phyloP scores from a whole-genome alignment of 2,888 invertebrate genomes.

The Euzophera pinguis region DNA sequence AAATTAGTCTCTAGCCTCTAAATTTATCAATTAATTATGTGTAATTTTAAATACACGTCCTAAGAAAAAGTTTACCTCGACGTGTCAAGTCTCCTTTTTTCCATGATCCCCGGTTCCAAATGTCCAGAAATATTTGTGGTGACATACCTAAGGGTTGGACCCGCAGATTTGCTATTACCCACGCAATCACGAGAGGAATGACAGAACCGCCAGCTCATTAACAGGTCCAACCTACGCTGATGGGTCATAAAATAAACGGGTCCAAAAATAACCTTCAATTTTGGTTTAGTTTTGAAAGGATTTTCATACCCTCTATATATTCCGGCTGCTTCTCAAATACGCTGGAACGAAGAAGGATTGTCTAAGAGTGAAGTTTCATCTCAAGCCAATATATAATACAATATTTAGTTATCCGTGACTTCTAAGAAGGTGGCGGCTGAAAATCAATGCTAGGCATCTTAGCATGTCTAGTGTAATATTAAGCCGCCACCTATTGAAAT shows the following conservation, averaged over 20 bases:
- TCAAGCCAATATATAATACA: no score
- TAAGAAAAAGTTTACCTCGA: neutral
- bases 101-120: neutral
- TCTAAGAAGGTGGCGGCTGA: no score
- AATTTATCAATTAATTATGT: no score
- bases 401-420: no score
- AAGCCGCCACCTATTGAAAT: no score
- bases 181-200: constrained; percentile 3
- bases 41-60: no score
- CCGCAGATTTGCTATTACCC: constrained; percentile 3
- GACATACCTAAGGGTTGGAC: constrained; percentile 1
- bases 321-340: no score
- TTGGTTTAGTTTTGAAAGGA: neutral
- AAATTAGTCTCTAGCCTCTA: no score
- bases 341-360: no score
- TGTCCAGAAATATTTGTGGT: constrained; percentile 7
- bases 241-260: constrained; percentile 4
- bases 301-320: neutral
- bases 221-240: neutral
- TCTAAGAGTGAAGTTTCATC: no score
- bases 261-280: neutral
- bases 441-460: no score
- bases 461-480: no score
- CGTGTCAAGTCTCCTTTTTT: neutral
- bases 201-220: constrained; percentile 2